Evolutionary conservation across 2,113 vertebrate species (phyloP).

Genomic region (Myotis lucifugus): DNA sequence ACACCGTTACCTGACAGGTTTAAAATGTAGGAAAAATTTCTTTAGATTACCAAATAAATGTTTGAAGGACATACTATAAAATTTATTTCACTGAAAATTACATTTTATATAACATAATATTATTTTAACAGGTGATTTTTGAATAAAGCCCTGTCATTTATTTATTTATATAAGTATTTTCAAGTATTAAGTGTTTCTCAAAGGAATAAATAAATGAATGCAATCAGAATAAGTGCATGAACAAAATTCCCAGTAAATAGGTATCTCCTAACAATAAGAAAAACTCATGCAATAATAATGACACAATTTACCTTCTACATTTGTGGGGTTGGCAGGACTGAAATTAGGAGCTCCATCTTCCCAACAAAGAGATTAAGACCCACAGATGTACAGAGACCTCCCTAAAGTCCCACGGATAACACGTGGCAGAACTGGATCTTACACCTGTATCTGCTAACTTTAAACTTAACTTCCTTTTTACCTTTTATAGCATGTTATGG

Average conservation of each 20-base stretch:
- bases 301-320: not conserved
- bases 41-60: not conserved
- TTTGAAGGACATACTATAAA: not conserved
- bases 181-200: not conserved
- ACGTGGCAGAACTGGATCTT: not conserved
- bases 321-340: not conserved
- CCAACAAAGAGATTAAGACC: not conserved
- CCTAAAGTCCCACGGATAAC: not conserved
- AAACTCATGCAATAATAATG: not conserved
- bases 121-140: not conserved
- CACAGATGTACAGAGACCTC: not conserved
- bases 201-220: not conserved
- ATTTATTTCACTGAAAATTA: not conserved
- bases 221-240: not conserved
- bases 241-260: not conserved
- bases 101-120: not conserved
- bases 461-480: not conserved
- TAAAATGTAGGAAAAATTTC: not conserved
- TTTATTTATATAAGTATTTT: not conserved
- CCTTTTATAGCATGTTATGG: not conserved
- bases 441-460: not conserved
- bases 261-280: not conserved
- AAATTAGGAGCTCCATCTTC: not conserved
- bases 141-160: not conserved
- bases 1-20: not conserved